phyloP scores from a whole-genome alignment of 2,113 vertebrate genomes.

The Scophthalmus maximus region DNA sequence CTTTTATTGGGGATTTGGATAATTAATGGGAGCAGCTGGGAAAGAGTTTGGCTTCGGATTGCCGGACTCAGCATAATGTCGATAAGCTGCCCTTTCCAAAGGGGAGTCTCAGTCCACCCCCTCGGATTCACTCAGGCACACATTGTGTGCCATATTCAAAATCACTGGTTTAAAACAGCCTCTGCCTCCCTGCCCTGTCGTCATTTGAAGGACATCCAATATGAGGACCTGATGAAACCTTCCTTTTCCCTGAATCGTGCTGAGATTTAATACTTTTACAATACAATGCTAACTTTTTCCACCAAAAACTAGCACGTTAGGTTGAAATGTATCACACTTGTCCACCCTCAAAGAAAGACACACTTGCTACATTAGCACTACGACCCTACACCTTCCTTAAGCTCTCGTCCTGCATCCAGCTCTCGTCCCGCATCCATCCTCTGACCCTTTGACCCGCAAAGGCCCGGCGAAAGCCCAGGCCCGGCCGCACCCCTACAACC shows the following conservation, averaged over 20 bases:
- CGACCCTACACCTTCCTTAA: conserved; percentile 22
- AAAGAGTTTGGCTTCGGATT: conserved; percentile 46
- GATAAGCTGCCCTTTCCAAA: conserved; percentile 44
- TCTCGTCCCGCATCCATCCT: not conserved
- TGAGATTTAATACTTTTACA: not conserved
- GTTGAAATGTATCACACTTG: not conserved
- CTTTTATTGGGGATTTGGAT: conserved; percentile 68
- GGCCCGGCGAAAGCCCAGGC: conserved; percentile 44
- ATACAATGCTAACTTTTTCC: too few species aligned
- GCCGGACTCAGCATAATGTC: conserved; percentile 51
- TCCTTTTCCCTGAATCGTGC: not conserved
- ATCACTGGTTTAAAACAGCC: conserved; percentile 1
- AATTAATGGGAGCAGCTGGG: conserved; percentile 70
- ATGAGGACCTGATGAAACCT: not conserved
- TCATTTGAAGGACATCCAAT: not conserved
- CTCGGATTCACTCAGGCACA: not conserved
- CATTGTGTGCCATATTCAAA: not conserved
- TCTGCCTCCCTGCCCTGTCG: not conserved
- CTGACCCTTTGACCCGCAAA: conserved; percentile 56
- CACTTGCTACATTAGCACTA: conserved; percentile 42
- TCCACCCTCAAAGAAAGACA: conserved; percentile 7
- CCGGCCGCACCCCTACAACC: conserved; percentile 35
- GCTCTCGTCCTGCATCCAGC: not conserved
- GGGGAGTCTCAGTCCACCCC: conserved; percentile 1
- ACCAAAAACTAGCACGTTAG: too few species aligned